Base-by-base conservation (phyloP, 2,888 invertebrate species). In the Drosophila rubida region DNA sequence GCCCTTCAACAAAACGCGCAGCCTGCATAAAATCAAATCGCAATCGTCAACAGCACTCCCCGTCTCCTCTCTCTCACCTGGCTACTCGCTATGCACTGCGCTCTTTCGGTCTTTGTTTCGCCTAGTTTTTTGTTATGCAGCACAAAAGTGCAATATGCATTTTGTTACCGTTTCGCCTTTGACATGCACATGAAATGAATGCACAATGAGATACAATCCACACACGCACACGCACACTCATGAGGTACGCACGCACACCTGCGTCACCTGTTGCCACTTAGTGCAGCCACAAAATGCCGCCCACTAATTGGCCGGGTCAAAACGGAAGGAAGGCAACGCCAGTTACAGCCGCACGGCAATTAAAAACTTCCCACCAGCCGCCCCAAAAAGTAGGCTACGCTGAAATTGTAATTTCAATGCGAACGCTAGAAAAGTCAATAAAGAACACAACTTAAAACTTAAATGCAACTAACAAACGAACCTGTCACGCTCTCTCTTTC, bases 381-480 rank as follows among this genome's bases (percentile, higher is more conserved):
- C 49, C 6, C 23, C 9, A 54, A 72, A 72, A 77, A 74, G 70
- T 70, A 74, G 59, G 77, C 84, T 76, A 68, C 71, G 69, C 50
- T 32, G 44, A 68, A 69, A 80, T 64, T 69, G 58, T 70, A 51
- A 46, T 48, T 69, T 25, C 57, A 66, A 53, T 63, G 54, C 14
- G 30, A 35, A 25, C 46, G 61, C 72, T 39, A 41, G 64, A 70
- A 68, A 77, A 71, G 81, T 75, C 80, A 76, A 82, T 76, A 68
- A 66, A 69, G 50, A 70, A 66, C 59, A 60, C 59, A 84, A 69
- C 80, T 84, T 68, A 67, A 76, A 86, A 83, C 68, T 87, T 84
- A 70, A 80, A 67, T 51, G 59, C 78, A 80, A 73, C 55, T 54
- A 69, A 74, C 58, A 67, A 74, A 62, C 68, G 63, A 70, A 57